Base-by-base conservation (phyloP, 2,797 vertebrate species). In the Gouania willdenowi region DNA sequence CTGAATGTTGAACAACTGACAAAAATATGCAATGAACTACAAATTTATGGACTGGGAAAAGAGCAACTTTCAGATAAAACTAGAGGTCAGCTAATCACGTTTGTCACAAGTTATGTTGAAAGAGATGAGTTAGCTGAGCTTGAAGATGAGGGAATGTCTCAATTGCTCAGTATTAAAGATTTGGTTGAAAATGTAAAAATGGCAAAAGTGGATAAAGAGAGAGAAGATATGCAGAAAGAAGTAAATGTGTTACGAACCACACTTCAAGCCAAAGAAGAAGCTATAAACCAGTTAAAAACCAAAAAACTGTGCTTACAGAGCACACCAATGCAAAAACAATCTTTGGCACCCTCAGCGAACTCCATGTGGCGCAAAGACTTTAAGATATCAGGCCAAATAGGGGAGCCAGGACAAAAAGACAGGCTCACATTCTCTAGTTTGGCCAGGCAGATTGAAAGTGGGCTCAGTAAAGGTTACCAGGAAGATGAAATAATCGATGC, bases 321-420 rank as follows among this genome's bases (percentile, higher is more conserved):
- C n/a, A n/a, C n/a, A n/a, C n/a, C n/a, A n/a, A n/a, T n/a, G n/a
- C n/a, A n/a, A n/a, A n/a, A n/a, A n/a, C n/a, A n/a, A n/a, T n/a
- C n/a, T n/a, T n/a, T n/a, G n/a, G n/a, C n/a, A n/a, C n/a, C n/a
- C n/a, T n/a, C n/a, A n/a, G n/a, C n/a, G n/a, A n/a, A n/a, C n/a
- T n/a, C n/a, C n/a, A n/a, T n/a, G n/a, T 46, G 18, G 25, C 18
- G 12, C 1, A 34, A 46, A 14, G 19, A 46, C 6, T 37, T 45
- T 1, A 25, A 51, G 8, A 29, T 51, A 8, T 33, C 25, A 1
- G 38, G 25, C 2, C 37, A 27, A 11, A 51, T 41, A 7, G 30
- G 29, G 1, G 28, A 49, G n/a, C 36, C 8, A 2, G 28, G 36
- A 5, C 37, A 34, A n/a, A 41, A 34, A 6, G 21, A 37, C 2